Evolutionary conservation across 1,140 invertebrate species (phyloP), one percentile per base, ranked within the genome.

Genomic region (Pseudomyrmex gracilis): DNA sequence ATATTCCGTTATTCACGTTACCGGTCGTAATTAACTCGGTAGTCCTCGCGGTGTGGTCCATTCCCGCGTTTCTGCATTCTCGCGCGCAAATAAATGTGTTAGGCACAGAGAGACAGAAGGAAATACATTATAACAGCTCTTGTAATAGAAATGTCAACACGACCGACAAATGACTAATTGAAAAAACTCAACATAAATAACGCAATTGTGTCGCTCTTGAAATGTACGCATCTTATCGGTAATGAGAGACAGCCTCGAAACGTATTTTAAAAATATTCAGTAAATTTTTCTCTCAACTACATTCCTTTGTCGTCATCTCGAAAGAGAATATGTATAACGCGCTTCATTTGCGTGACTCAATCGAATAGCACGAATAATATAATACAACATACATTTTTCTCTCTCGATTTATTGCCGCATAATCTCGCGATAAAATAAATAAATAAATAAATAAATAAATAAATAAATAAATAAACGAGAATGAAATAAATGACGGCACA

Each of bases 391-490:
- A 20, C 49, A 47, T 70, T 57, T 71, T 53, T 71, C 67, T 80
- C 66, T 64, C 5, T 13, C 61, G 13, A 8, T 13, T 68, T 55
- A 24, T 68, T 47, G 43, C 43, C 3, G 20, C 12, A 66, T 70
- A 78, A 70, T 13, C 20, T 57, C 20, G 43, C 13, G 17, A 57
- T 47, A 9, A 34, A 34, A 34, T 34, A 34, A 34, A 34, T 34
- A 34, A 34, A 34, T 34, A 34, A 34, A 34, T 34, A 58, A 49
- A 34, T 76, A 66, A 71, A 80, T 68, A 78, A 68, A 78, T 78
- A 57, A 47, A 34, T 76, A 64, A 68, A 78, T 68, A 78, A 68
- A 78, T 78, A 34, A 67, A 78, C 47, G 43, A 47, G 34, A 24
- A 22, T 66, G 47, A 71, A 70, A 49, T 80, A 80, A 68, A 55